Evolutionary conservation across 2,113 vertebrate genomes (phyloP), one percentile per base, ranked within the genome.

Genomic region (Amphiprion ocellaris): DNA sequence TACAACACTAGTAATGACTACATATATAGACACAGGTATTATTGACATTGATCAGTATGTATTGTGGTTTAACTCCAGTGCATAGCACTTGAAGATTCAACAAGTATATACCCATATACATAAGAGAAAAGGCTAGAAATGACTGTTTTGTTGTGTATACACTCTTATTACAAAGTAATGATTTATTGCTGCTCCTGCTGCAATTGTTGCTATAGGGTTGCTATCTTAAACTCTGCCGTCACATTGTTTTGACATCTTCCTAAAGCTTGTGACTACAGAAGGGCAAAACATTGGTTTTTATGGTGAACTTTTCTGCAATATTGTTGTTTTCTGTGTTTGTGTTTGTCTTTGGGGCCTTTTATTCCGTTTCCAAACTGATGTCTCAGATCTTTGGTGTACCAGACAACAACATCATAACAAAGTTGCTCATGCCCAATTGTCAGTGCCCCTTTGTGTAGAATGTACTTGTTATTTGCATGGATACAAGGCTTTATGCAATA

Each of bases 191-290:
- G 4, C 16, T 15, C 16, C 16, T 12, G 44, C 46, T 49, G 72
- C 16, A 26, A 24, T 11, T 39, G 11, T 15, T 77, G 28, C 50
- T 58, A 37, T 58, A 49, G 33, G 16, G n/a, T 10, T n/a, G 1
- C 15, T 69, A 62, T 77, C 58, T 0, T 2, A 37, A 39, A 71
- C 41, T 80, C 78, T 80, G 37, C 69, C 19, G 26, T 86, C 39
- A 46, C 66, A 50, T 77, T 77, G 56, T 61, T 69, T 69, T 52
- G 33, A 7, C 73, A 28, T 84, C 58, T 70, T 68, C 56, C 63
- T 56, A 64, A 71, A 85, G 54, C 83, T 86, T 88, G 85, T 86
- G 83, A 89, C 77, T 55, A 37, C 84, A 66, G 70, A 39, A 81
- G 69, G 74, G 80, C 59, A 85, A 37, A 79, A 50, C 2, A 41